A percentile compares a stretch with the other conserved stretches of the same genome.
Evolutionary conservation across 2,113 vertebrate genomes (phyloP).

Genomic region (Gambusia holbrooki): DNA sequence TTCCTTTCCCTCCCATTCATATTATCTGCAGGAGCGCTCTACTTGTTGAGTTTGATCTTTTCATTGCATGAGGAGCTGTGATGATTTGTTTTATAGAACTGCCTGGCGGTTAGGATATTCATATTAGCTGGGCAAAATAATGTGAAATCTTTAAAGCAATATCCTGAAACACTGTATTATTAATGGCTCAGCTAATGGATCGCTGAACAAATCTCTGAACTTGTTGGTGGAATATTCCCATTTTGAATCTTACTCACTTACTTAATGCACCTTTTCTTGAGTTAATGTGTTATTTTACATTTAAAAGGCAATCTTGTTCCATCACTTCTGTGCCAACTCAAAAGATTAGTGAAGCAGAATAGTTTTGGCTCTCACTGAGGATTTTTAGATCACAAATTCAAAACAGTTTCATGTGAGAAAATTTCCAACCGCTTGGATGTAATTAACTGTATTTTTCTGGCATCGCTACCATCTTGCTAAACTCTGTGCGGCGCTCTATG

Average conservation of each 20-base stretch:
- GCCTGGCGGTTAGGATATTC: not conserved
- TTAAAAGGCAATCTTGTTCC: conserved; percentile 10
- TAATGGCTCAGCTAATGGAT: conserved; percentile 15
- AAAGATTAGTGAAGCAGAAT: conserved; percentile 1
- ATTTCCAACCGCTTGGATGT: conserved; percentile 19
- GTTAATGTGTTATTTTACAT: conserved; percentile 26
- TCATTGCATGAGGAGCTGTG: not conserved
- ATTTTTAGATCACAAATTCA: conserved; percentile 10
- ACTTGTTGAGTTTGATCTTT: conserved; percentile 14
- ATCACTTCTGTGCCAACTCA: conserved; percentile 2
- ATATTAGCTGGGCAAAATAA: conserved; percentile 9
- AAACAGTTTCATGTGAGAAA: conserved; percentile 9
- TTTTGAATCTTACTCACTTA: conserved; percentile 6
- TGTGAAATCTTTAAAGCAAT: conserved; percentile 14
- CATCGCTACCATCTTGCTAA: conserved; percentile 9
- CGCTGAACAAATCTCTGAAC: conserved; percentile 14
- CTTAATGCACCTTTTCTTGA: conserved; percentile 19
- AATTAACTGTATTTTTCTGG: conserved; percentile 32
- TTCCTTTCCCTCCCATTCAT: not conserved
- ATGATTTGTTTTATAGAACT: conserved; percentile 16
- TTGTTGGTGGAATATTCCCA: conserved; percentile 8
- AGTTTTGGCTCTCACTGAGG: conserved; percentile 8
- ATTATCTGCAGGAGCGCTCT: not conserved
- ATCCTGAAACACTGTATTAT: conserved; percentile 20
- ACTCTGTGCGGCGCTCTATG: conserved; percentile 7